These are phyloP conservation scores for Rhabdophis nuchalis DNA, from an alignment of 2,797 vertebrate genomes.

Conservation along the genomic window DNA sequence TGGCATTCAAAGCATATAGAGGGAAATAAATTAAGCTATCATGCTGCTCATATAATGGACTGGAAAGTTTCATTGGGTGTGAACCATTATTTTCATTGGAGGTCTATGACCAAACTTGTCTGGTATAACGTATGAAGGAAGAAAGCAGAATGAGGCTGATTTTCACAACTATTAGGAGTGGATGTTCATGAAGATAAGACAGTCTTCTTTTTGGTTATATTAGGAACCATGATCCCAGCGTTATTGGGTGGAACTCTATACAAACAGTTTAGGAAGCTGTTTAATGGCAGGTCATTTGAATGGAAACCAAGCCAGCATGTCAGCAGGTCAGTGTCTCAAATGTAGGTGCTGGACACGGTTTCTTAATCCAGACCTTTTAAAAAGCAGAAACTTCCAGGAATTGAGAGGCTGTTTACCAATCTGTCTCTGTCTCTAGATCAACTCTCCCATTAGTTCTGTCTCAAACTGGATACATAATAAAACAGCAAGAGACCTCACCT, in stretches of 20 bases:
- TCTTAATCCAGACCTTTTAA: background rate
- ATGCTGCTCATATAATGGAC: background rate
- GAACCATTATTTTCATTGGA: background rate
- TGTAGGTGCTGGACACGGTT: background rate
- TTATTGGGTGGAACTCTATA: background rate
- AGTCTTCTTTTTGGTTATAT: background rate
- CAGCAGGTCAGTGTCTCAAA: background rate
- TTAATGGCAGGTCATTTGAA: background rate
- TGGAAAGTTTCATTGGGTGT: background rate
- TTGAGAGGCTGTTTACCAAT: background rate
- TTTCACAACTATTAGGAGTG: background rate
- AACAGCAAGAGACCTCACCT: constrained; percentile 71
- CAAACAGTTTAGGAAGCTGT: background rate
- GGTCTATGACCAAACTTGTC: background rate
- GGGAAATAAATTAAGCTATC: background rate
- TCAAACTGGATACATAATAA: background rate
- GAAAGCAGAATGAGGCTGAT: background rate
- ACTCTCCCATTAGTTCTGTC: background rate
- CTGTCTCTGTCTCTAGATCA: accelerated
- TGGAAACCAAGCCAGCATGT: background rate
- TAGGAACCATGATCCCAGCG: background rate
- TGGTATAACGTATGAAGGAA: background rate
- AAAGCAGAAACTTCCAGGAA: constrained; percentile 9
- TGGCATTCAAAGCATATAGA: accelerated
- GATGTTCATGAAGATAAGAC: background rate